These are phyloP conservation scores for Pygmarrhopalites habei DNA, from an alignment of 1,140 invertebrate genomes.

Conservation along the genomic window DNA sequence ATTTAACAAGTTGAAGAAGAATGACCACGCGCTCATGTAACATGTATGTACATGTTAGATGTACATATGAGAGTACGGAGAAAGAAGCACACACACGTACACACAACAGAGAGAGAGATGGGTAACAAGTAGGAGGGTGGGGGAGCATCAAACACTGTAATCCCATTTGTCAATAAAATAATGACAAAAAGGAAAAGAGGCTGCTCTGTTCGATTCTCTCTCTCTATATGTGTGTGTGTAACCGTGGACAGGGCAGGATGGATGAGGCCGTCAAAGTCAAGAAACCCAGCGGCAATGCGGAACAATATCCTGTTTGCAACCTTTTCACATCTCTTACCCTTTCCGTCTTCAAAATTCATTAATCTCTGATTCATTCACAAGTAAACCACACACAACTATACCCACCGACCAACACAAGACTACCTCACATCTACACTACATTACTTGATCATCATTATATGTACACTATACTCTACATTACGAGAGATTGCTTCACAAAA, in stretches of 20 bases:
- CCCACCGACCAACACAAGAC: no score
- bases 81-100: no score
- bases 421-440: no score
- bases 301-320: constrained; percentile 17
- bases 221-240: no score
- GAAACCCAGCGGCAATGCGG: not conserved
- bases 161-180: constrained; percentile 25
- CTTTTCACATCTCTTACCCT: not conserved
- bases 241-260: not conserved
- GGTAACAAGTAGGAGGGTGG: no score
- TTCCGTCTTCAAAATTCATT: not conserved
- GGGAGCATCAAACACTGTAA: no score
- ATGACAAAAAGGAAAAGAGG: constrained; percentile 9
- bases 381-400: not conserved
- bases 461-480: not conserved
- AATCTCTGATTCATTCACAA: not conserved
- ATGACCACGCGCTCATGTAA: no score
- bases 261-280: not conserved
- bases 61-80: no score
- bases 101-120: no score
- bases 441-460: not conserved
- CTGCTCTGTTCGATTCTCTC: no score
- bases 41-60: no score
- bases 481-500: not conserved
- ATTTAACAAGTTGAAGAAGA: no score